Evolutionary conservation across 2,113 vertebrate genomes (phyloP), one percentile per base, ranked within the genome.

Genomic region (Aldabrachelys gigantea): DNA sequence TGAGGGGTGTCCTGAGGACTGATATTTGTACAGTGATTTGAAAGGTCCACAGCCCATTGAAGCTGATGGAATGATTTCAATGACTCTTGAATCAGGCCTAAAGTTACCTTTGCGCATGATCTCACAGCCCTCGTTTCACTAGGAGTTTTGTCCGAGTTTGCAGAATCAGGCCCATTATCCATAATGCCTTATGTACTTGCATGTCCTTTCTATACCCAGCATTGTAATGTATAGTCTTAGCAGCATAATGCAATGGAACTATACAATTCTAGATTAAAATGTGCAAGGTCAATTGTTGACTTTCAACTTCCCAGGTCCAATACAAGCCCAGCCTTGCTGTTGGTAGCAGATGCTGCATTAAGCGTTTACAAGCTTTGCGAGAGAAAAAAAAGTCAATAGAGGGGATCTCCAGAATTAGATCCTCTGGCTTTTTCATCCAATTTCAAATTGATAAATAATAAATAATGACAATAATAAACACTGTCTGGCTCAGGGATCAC

Each of bases 241-340:
- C 92, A 95, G 82, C 80, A 87, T 95, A 97, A 97, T 97, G 97
- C 97, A 97, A 95, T 82, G 95, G 89, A 89, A 90, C 94, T 85
- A 97, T 97, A 97, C 97, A 97, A 96, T 92, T 93, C 92, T 95
- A 97, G 97, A 97, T 96, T 96, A 97, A 96, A 97, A 69, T 94
- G 93, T 91, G 97, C 96, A 97, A 98, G 97, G 97, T 97, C 97
- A 97, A 31, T 57, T 82, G 95, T 91, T 2, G 95, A 95, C 96
- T 96, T 96, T 89, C 92, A 96, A 49, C 91, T 90, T 94, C 91
- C 89, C 92, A 65, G 17, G 49, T 53, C 11, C 29, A 72, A 72
- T 14, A 47, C 62, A 89, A 8, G 85, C 91, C 97, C 95, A 88
- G 91, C 91, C 81, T 91, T 92, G 92, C 87, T 93, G 90, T 89